Percentiles rank a stretch among this genome's conserved stretches.
Conservation (phyloP, 1,140 invertebrate genomes). For the Ceratitis capitata region DNA sequence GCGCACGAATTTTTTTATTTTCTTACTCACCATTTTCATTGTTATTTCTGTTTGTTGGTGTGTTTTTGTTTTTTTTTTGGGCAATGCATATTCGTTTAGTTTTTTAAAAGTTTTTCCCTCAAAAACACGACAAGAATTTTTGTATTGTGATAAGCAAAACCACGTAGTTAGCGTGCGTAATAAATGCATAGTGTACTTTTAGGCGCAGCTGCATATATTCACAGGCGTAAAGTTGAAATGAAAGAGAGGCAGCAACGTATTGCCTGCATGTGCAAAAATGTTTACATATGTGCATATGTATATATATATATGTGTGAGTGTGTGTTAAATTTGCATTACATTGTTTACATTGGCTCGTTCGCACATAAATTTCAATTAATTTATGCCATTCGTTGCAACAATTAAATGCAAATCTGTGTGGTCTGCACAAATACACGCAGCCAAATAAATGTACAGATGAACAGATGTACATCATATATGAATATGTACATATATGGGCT, state of each 20-base stretch:
- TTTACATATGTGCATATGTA: neutral
- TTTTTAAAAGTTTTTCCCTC: neutral
- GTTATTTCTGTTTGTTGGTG: too few relatives aligned
- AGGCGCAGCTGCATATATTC: neutral
- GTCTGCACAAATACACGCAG: slow-evolving; percentile 52
- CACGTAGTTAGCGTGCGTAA: neutral
- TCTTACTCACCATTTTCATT: too few relatives aligned
- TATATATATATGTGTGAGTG: neutral
- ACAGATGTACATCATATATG: too few relatives aligned
- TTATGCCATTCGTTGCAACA: slow-evolving; percentile 42
- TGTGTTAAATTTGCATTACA: neutral
- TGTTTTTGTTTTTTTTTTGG: neutral
- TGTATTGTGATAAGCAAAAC: neutral
- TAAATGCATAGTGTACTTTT: neutral
- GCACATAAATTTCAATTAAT: slow-evolving; percentile 37
- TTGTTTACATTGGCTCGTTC: neutral
- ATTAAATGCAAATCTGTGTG: slow-evolving; percentile 62
- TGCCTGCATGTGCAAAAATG: too few relatives aligned
- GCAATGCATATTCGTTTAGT: neutral
- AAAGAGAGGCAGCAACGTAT: neutral
- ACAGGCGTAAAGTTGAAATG: neutral
- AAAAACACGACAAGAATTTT: neutral
- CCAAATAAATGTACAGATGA: too few relatives aligned
- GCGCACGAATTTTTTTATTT: neutral
- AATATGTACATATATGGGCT: neutral